Conservation (phyloP, 2,888 invertebrate species). For the Endotricha flammealis region DNA sequence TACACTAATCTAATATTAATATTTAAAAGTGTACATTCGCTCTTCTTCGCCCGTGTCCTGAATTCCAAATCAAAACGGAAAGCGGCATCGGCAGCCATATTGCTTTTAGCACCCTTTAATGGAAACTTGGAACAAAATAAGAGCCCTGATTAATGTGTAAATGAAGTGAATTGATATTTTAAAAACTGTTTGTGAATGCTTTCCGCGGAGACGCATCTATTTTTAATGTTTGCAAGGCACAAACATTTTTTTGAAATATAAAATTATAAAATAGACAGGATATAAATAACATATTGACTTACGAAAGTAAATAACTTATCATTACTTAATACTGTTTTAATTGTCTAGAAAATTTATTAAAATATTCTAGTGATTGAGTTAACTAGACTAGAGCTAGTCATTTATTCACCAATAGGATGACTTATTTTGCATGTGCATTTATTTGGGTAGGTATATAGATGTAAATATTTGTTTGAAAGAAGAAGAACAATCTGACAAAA, state of each 20-base stretch:
- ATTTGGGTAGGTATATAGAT: too few species aligned
- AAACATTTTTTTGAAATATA: too few species aligned
- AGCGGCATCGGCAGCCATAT: conserved; percentile 58
- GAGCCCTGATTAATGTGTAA: conserved; percentile 60
- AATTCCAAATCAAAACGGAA: conserved; percentile 62
- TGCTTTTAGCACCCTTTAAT: conserved; percentile 73
- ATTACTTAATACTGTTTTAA: neutral
- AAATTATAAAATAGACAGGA: too few species aligned
- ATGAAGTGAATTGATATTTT: conserved; percentile 63
- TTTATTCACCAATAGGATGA: too few species aligned
- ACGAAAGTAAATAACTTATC: too few species aligned
- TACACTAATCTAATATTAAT: conserved; percentile 68
- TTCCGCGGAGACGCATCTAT: conserved; percentile 33
- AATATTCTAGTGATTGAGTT: too few species aligned
- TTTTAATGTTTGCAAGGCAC: too few species aligned
- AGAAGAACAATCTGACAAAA: too few species aligned
- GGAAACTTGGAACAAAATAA: conserved; percentile 54
- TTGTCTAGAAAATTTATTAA: conserved; percentile 15
- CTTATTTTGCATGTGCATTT: too few species aligned
- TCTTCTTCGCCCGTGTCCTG: conserved; percentile 56
- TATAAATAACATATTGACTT: too few species aligned
- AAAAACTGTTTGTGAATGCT: conserved; percentile 44
- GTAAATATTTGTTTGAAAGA: too few species aligned
- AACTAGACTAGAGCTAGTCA: too few species aligned
- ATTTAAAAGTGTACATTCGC: conserved; percentile 64